Conservation (phyloP, 2,888 invertebrate genomes). For the Ferrisia virgata region DNA sequence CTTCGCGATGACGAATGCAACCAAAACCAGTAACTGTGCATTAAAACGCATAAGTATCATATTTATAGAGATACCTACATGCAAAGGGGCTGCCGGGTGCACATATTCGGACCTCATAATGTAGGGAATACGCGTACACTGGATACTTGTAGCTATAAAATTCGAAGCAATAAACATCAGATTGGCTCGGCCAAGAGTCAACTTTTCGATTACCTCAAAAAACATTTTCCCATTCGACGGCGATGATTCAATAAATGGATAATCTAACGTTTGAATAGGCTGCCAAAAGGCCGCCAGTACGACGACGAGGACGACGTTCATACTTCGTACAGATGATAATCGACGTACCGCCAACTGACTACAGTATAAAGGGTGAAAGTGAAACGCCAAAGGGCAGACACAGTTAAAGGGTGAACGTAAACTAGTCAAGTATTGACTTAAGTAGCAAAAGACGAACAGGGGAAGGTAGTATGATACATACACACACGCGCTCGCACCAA, state of each 20-base stretch:
- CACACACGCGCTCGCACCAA: background rate
- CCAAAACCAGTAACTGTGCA: background rate
- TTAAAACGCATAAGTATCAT: no score
- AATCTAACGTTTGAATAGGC: background rate
- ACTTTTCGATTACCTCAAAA: background rate
- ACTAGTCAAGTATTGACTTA: slow-evolving; percentile 11
- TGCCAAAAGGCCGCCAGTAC: background rate
- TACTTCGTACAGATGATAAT: background rate
- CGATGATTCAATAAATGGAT: background rate
- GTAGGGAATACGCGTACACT: no score
- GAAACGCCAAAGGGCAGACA: background rate
- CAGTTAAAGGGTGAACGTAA: background rate
- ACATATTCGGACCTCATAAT: no score
- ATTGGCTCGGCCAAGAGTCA: background rate
- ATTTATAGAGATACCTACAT: no score
- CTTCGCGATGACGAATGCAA: background rate
- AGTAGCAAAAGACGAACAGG: background rate
- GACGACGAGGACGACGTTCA: no score
- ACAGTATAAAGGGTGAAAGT: background rate
- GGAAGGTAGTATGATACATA: background rate
- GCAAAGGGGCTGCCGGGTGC: no score
- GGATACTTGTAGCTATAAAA: background rate
- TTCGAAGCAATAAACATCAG: background rate
- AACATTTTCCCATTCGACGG: background rate
- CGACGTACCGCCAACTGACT: background rate